Conservation (phyloP, 2,113 vertebrate genomes). For the Gasterosteus nipponicus region DNA sequence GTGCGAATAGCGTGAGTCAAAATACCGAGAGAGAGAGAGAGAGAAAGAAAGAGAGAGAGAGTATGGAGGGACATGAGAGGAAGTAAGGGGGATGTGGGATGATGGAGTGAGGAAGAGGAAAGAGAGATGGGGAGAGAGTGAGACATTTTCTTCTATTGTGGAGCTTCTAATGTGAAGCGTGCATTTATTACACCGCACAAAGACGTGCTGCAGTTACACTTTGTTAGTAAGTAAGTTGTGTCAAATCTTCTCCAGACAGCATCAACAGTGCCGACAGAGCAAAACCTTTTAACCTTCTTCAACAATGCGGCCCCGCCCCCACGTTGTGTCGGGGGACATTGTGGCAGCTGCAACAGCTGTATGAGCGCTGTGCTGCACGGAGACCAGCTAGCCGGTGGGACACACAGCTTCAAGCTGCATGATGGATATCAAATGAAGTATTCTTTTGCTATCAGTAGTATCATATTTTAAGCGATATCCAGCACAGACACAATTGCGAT, state of each 20-base stretch:
- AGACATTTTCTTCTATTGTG: neutral
- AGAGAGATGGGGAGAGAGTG: neutral
- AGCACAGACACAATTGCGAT: too few species aligned
- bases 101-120: slow-evolving; percentile 1
- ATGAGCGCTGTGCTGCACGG: too few species aligned
- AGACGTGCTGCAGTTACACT: neutral
- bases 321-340: too few species aligned
- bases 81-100: slow-evolving; percentile 40
- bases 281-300: too few species aligned
- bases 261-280: too few species aligned
- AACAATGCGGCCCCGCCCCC: too few species aligned
- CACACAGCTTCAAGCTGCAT: too few species aligned
- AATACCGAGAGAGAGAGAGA: slow-evolving; percentile 42
- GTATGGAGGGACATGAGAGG: slow-evolving; percentile 34
- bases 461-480: too few species aligned
- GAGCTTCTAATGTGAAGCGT: neutral
- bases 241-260: neutral
- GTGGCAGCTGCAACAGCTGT: too few species aligned
- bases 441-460: too few species aligned
- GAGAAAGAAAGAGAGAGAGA: slow-evolving; percentile 14
- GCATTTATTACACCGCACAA: neutral
- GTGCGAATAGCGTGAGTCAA: slow-evolving; percentile 42
- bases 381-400: too few species aligned
- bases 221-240: neutral
- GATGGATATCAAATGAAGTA: too few species aligned